Evolutionary conservation across 2,113 vertebrate species (phyloP).

Genomic region (Pollachius pollachius): DNA sequence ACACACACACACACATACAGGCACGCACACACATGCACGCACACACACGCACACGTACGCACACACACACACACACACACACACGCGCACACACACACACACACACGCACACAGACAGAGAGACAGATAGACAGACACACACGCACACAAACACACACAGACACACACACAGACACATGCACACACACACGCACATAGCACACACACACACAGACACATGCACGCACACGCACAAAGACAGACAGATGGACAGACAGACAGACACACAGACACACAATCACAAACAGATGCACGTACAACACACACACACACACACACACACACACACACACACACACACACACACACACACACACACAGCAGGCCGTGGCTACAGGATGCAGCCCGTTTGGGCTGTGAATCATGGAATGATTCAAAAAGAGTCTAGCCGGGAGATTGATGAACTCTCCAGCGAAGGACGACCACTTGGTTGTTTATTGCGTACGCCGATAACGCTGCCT

Average conservation of each 20-base stretch:
- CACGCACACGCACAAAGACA: no score
- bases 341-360: constrained; percentile 8
- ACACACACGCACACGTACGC: not conserved
- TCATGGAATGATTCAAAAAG: constrained; percentile 59
- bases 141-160: not conserved
- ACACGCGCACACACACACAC: not conserved
- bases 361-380: constrained; percentile 13
- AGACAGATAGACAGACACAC: not conserved
- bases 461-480: no score
- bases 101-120: not conserved
- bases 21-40: not conserved
- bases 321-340: not conserved
- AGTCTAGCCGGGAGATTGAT: constrained; percentile 49
- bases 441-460: not conserved
- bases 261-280: no score
- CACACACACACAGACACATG: constrained; percentile 10
- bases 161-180: not conserved
- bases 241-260: no score
- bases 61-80: not conserved
- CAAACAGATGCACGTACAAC: not conserved
- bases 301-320: not conserved
- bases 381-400: constrained; percentile 35
- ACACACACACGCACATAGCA: constrained; percentile 2
- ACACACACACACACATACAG: not conserved
- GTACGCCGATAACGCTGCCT: no score